Base-by-base conservation (phyloP, 2,113 vertebrate species). In the Cephalopterus ornatus region DNA sequence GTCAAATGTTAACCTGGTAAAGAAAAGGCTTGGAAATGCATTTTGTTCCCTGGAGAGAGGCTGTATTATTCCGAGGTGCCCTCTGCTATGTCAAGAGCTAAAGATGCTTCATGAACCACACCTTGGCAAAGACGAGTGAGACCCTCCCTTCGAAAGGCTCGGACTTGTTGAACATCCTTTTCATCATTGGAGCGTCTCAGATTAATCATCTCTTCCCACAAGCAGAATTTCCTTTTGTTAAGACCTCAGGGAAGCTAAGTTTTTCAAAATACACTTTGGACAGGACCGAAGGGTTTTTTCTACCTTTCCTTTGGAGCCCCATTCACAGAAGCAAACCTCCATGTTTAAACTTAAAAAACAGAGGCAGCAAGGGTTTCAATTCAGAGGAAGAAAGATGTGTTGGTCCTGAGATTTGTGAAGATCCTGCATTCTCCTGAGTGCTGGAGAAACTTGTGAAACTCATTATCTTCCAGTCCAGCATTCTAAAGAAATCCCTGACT, bases 31-130 rank as follows among this genome's bases (percentile, higher is more conserved):
- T 92, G 89, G 81, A 95, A 94, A 96, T 95, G 83, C 93, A 95
- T 96, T 95, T 92, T 96, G 88, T 95, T 97, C 96, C 96, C 95
- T 85, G 96, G 86, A 96, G 96, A 97, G 91, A 93, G 63, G 82
- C 91, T 95, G 89, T 84, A 96, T 97, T 97, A 95, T 97, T 97
- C 85, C 2, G 47, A 95, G 91, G 71, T 97, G 95, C 96, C 95
- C 95, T 96, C 85, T 94, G 91, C 96, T 83, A 66, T 93, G 94
- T 96, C 97, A 93, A 95, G 91, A 95, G 92, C 95, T 95, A 96
- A 97, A 96, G 97, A 91, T 89, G 95, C 95, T 91, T 78, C 52
- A 14, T 3, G 62, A 68, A 90, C 74, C 92, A 87, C 75, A 85
- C 78, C 95, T 87, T 72, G 66, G 73, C 35, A 89, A 88, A 95